Conservation (phyloP, 2,888 invertebrate species). For the Lepidonotus clava region DNA sequence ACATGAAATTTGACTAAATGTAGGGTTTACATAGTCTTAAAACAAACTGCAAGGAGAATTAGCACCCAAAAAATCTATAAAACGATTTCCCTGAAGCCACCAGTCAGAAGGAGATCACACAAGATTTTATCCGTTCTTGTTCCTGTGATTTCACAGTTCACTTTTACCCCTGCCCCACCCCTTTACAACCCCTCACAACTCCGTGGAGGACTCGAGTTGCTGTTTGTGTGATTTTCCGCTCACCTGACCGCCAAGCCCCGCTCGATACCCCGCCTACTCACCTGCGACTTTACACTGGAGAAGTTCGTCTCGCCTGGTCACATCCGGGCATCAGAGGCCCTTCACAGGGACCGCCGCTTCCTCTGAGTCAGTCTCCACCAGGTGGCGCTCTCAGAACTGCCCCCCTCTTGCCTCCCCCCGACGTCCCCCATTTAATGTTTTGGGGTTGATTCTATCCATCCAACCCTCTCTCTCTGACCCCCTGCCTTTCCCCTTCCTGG, state of each 20-base stretch:
- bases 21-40: no score
- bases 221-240: no score
- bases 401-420: background rate
- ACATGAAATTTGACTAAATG: no score
- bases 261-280: background rate
- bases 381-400: background rate
- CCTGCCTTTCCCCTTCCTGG: background rate
- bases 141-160: no score
- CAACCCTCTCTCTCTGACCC: background rate
- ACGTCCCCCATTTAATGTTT: background rate
- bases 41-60: no score
- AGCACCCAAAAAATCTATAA: no score
- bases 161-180: no score
- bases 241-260: background rate
- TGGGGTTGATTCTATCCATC: background rate
- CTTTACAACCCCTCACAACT: no score
- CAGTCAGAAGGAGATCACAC: no score
- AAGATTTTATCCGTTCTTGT: no score
- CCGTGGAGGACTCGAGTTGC: no score
- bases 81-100: no score
- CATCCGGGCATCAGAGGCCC: background rate
- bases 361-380: background rate
- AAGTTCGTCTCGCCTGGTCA: background rate
- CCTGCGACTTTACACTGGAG: constrained; percentile 4
- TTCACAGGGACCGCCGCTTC: background rate